These are phyloP conservation scores for Jacana jacana DNA, from an alignment of 2,113 vertebrate genomes.

Conservation along the genomic window DNA sequence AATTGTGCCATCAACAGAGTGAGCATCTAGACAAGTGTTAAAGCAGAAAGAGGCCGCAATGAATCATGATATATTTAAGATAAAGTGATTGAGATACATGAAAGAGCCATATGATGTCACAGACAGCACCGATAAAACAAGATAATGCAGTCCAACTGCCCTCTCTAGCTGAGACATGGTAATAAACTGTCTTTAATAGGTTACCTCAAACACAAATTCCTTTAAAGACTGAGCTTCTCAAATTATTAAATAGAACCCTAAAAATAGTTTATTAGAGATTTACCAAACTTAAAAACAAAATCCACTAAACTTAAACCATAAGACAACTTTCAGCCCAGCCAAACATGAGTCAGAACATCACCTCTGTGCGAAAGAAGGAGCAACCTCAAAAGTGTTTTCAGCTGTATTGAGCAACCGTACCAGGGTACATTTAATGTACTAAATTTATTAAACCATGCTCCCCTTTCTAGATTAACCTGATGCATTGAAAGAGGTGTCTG, in stretches of 20 bases:
- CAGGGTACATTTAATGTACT: accelerated
- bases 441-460: accelerated
- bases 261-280: background rate
- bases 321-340: background rate
- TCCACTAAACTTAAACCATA: background rate
- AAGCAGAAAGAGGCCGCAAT: background rate
- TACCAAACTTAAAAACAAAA: background rate
- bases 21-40: background rate
- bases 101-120: background rate
- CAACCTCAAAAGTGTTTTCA: background rate
- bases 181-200: background rate
- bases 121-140: background rate
- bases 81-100: background rate
- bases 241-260: background rate
- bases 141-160: background rate
- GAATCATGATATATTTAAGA: background rate
- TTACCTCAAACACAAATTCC: background rate
- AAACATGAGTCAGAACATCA: background rate
- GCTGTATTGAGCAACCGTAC: accelerated
- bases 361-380: accelerated
- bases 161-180: background rate
- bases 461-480: background rate
- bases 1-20: background rate
- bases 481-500: accelerated
- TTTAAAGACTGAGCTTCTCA: background rate